These are phyloP conservation scores for Neodiprion pinetum DNA, from an alignment of 1,140 invertebrate genomes.

Conservation along the genomic window DNA sequence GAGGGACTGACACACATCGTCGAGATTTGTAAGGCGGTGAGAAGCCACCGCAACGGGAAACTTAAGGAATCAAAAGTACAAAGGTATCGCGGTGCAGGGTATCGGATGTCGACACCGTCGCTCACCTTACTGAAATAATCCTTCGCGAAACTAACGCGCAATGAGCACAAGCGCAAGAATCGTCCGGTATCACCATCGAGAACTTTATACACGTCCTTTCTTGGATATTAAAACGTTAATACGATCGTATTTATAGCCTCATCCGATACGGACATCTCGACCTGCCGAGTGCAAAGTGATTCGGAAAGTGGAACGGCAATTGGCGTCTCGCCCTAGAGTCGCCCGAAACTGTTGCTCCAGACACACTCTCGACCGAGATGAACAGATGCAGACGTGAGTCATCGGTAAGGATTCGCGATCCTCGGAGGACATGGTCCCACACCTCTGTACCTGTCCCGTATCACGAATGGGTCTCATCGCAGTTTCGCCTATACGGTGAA, in stretches of 20 bases:
- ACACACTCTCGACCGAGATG: too few relatives aligned
- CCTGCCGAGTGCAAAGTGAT: too few relatives aligned
- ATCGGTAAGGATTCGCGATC: too few relatives aligned
- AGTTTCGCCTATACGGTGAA: too few relatives aligned
- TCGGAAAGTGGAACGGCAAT: too few relatives aligned
- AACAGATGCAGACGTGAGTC: too few relatives aligned
- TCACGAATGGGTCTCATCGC: too few relatives aligned
- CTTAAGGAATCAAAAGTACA: conserved; percentile 29
- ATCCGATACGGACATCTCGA: neutral
- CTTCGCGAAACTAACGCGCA: neutral
- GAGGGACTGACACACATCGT: conserved; percentile 5
- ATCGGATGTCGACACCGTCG: neutral
- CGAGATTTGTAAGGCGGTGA: conserved; percentile 20
- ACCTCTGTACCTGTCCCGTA: too few relatives aligned
- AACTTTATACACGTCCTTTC: conserved; percentile 13
- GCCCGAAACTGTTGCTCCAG: too few relatives aligned
- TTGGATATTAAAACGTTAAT: conserved; percentile 47
- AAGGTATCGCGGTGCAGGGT: neutral
- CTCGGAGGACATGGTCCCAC: too few relatives aligned
- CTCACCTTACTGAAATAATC: neutral
- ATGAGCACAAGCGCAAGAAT: too few relatives aligned
- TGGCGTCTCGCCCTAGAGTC: too few relatives aligned
- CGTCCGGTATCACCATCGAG: neutral
- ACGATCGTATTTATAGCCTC: conserved; percentile 42
- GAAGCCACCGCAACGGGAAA: conserved; percentile 30